Evolutionary conservation across 1,140 invertebrate genomes (phyloP).

Genomic region (Cotesia vestalis): DNA sequence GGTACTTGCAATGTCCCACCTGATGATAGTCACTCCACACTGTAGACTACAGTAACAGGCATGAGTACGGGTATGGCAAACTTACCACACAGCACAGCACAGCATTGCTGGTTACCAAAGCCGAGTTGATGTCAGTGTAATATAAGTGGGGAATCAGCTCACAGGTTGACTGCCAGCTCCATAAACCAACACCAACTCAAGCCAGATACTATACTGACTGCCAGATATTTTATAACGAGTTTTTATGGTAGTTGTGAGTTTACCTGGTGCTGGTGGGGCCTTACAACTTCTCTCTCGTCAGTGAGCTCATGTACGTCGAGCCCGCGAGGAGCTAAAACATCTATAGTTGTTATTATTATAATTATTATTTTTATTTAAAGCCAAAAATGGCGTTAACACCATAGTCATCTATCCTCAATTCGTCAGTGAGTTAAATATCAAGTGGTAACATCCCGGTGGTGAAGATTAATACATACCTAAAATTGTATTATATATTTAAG

Average conservation of each 20-base stretch:
- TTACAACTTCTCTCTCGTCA: slow-evolving; percentile 41
- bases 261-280: slow-evolving; percentile 22
- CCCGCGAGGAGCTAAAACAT: slow-evolving; percentile 38
- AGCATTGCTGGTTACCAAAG: not conserved
- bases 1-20: slow-evolving; percentile 24
- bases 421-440: not conserved
- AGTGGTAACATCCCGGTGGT: no score
- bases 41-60: no score
- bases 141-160: slow-evolving; percentile 28
- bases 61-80: not conserved
- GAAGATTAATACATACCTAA: no score
- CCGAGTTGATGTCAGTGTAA: not conserved
- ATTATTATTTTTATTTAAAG: slow-evolving; percentile 16
- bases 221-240: no score
- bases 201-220: not conserved
- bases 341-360: not conserved
- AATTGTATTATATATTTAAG: no score
- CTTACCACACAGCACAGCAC: not conserved
- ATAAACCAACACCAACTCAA: slow-evolving; percentile 26
- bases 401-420: slow-evolving; percentile 32
- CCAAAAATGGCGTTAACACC: slow-evolving; percentile 57
- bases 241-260: no score
- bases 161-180: no score
- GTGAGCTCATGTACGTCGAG: slow-evolving; percentile 55
- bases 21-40: slow-evolving; percentile 1